Evolutionary conservation across 2,113 vertebrate genomes (phyloP).

Genomic region (Misgurnus anguillicaudatus): DNA sequence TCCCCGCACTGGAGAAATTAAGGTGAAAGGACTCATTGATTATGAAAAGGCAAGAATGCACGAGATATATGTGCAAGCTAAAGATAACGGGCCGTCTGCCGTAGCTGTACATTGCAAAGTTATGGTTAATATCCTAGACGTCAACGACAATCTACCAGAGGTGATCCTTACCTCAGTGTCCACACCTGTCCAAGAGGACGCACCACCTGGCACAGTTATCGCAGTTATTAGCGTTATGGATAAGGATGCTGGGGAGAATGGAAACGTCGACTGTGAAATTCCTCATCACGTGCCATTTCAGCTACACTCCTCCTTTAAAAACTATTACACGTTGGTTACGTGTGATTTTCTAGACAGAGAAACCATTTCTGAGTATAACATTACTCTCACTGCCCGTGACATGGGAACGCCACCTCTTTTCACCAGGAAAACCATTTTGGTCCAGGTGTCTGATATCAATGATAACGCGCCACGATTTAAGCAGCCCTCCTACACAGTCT

Average conservation of each 20-base stretch:
- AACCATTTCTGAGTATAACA: slow-evolving; percentile 28
- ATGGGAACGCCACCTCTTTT: slow-evolving; percentile 45
- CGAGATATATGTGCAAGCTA: slow-evolving; percentile 48
- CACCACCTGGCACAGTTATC: slow-evolving; percentile 40
- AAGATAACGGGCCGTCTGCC: slow-evolving; percentile 38
- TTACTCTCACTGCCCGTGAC: slow-evolving; percentile 44
- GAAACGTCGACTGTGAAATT: slow-evolving; percentile 36
- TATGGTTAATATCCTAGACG: slow-evolving; percentile 41
- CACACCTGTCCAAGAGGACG: slow-evolving; percentile 41
- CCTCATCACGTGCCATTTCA: slow-evolving; percentile 36
- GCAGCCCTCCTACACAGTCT: slow-evolving; percentile 39
- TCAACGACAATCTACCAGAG: slow-evolving; percentile 52
- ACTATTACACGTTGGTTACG: slow-evolving; percentile 48
- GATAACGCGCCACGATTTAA: slow-evolving; percentile 43
- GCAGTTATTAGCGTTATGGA: slow-evolving; percentile 48
- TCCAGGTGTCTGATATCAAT: slow-evolving; percentile 46
- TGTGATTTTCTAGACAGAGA: slow-evolving; percentile 44
- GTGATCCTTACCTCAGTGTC: slow-evolving; percentile 45
- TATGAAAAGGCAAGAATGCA: slow-evolving; percentile 46
- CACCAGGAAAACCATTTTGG: slow-evolving; percentile 69
- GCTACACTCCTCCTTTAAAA: slow-evolving; percentile 38
- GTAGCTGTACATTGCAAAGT: slow-evolving; percentile 64
- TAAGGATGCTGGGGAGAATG: slow-evolving; percentile 48
- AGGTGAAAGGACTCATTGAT: slow-evolving; percentile 41
- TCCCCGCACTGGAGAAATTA: slow-evolving; percentile 42